Evolutionary conservation across 1,140 invertebrate genomes (phyloP), one percentile per base, ranked within the genome.

Genomic region (Drosophila triauraria): DNA sequence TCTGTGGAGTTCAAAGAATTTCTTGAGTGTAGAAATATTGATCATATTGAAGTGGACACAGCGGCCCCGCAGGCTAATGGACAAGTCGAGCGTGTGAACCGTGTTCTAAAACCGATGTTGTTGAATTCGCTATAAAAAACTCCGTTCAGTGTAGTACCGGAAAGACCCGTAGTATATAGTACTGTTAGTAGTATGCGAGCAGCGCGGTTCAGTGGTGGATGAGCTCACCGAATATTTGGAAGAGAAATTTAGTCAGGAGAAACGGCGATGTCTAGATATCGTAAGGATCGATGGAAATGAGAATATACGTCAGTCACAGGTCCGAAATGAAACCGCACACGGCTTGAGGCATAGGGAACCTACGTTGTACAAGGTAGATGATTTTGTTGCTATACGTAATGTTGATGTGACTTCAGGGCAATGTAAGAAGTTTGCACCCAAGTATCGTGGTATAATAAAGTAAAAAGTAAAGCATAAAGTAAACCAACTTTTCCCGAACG

Each of bases 1-100:
- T 20, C 20, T 20, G 20, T 20, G 20, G 20, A 43, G 13, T 43
- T 43, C n/a, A 7, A 15, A 7, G 42, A 15, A 43, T n/a, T 23
- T 20, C 20, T 23, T 20, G 20, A 23, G 23, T 50, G 15, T n/a
- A 20, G 20, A 20, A 20, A 20, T 20, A 20, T 20, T 20, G 20
- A 20, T 20, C 20, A 20, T 20, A 20, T 20, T 20, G 1, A 20
- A 20, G 20, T 20, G 20, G 20, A 20, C 20, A 20, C 20, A 20
- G 20, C 20, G 20, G 20, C 20, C 20, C 20, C 20, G 20, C 20
- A 20, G 20, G 20, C 30, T 8, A 60, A 60, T 30, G 30, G 17
- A 8, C 43, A 60, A 35, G 58, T 60, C 17, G 42, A 46, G 12
- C 13, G 42, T 27, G 57, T 32, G 12, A 59, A 60, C 17, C 43